Conservation (phyloP, 1,140 invertebrate genomes). For the Centruroides vittatus region DNA sequence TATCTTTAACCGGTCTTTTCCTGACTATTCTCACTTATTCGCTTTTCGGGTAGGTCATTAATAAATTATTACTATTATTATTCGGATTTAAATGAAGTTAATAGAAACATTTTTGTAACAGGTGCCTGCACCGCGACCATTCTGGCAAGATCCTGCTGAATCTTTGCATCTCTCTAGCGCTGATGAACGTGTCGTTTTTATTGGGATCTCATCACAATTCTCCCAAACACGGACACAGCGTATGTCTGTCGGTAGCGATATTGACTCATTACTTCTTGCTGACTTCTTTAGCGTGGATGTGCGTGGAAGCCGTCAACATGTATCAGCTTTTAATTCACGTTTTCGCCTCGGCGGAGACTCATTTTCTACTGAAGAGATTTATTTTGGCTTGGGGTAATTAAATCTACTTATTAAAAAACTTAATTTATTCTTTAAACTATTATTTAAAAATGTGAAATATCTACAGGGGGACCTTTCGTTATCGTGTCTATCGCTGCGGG, state of each 20-base stretch:
- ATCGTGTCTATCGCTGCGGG: slow-evolving; percentile 27
- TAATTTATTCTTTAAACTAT: too few relatives aligned
- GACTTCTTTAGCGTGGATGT: slow-evolving; percentile 38
- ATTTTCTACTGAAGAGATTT: slow-evolving; percentile 37
- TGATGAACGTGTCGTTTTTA: slow-evolving; percentile 35
- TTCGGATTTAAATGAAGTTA: too few relatives aligned
- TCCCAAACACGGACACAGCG: slow-evolving; percentile 15
- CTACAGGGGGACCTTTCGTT: slow-evolving; percentile 29
- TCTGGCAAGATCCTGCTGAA: slow-evolving; percentile 40
- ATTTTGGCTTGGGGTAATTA: slow-evolving; percentile 37
- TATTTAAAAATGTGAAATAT: neutral
- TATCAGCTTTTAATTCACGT: slow-evolving; percentile 40
- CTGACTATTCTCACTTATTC: slow-evolving; percentile 36
- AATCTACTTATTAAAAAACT: too few relatives aligned
- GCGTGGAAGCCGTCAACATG: slow-evolving; percentile 39
- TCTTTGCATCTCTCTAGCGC: slow-evolving; percentile 34
- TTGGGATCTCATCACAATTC: slow-evolving; percentile 21
- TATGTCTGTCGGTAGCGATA: slow-evolving; percentile 28
- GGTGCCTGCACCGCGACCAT: slow-evolving; percentile 35
- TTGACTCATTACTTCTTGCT: slow-evolving; percentile 36
- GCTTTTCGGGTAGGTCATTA: slow-evolving; percentile 31
- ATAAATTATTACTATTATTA: too few relatives aligned
- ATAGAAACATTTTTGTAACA: slow-evolving; percentile 18
- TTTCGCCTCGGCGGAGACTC: slow-evolving; percentile 34
- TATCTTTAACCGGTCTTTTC: slow-evolving; percentile 31